phyloP scores from a whole-genome alignment of 2,113 vertebrate species.

The Neogobius melanostomus region DNA sequence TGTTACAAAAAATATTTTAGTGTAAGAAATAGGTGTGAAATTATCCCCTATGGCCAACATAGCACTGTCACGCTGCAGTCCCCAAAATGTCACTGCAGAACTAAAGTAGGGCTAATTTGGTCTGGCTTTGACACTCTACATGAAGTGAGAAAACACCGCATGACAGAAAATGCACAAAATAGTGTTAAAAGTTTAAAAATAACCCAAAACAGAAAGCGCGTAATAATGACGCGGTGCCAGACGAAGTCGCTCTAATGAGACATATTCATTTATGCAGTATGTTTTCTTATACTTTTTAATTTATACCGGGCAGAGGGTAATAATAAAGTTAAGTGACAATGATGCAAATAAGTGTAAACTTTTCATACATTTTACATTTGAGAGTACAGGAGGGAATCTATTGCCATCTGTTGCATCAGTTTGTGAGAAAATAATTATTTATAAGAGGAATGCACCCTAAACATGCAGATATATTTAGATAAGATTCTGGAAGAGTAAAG shows the following conservation, averaged over 20 bases:
- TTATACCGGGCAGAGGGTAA: not conserved
- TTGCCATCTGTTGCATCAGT: slow-evolving; percentile 46
- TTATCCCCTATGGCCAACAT: not conserved
- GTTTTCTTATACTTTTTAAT: not conserved
- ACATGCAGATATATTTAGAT: not conserved
- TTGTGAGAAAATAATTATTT: not conserved
- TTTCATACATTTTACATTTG: slow-evolving; percentile 22
- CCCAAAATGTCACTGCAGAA: not conserved
- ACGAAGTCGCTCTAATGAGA: not conserved
- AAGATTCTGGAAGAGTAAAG: too few species aligned
- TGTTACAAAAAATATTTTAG: too few species aligned
- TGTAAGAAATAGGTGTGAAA: too few species aligned
- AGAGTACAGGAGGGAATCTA: not conserved
- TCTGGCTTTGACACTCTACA: not conserved
- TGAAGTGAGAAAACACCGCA: not conserved
- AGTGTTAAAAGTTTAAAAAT: slow-evolving; percentile 7
- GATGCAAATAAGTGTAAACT: slow-evolving; percentile 7
- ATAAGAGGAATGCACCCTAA: slow-evolving; percentile 12
- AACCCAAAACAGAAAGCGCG: not conserved
- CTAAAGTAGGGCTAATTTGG: not conserved
- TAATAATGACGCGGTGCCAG: slow-evolving; percentile 6
- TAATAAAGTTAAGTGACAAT: not conserved
- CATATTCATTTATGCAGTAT: not conserved
- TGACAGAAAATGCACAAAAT: not conserved
- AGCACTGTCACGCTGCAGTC: not conserved